phyloP scores from a whole-genome alignment of 2,797 vertebrate genomes.

The Ciconia nigra region DNA sequence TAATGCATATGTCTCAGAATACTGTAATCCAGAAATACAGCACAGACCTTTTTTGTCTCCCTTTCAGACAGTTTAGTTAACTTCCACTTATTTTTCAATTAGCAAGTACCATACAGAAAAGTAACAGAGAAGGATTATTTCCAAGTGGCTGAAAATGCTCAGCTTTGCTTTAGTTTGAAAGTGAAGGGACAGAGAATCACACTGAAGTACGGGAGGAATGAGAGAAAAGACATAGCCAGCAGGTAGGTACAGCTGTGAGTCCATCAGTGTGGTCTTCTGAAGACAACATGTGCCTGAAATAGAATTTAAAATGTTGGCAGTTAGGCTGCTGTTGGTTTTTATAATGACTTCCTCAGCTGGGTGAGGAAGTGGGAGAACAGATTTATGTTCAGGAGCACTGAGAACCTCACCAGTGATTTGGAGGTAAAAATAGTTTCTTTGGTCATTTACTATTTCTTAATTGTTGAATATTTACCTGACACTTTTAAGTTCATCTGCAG shows the following conservation, averaged over 20 bases:
- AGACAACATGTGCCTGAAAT: background rate
- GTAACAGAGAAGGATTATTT: background rate
- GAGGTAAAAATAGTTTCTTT: background rate
- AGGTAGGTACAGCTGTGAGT: background rate
- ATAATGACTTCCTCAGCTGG: background rate
- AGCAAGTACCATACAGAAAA: background rate
- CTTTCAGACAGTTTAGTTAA: background rate
- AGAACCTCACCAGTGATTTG: background rate
- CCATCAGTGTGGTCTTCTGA: background rate
- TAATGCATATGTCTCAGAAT: background rate
- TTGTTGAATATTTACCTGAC: background rate
- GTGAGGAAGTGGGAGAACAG: background rate
- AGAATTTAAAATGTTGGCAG: background rate
- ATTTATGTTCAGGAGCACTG: background rate
- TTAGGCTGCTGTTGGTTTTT: background rate
- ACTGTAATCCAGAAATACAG: background rate
- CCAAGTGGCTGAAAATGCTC: background rate
- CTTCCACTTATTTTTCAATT: background rate
- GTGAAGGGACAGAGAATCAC: background rate
- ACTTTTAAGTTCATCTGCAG: background rate
- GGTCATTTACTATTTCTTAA: background rate
- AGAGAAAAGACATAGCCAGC: background rate
- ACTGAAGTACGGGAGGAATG: background rate
- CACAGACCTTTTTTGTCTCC: background rate
- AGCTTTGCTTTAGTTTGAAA: background rate